phyloP scores from a whole-genome alignment of 2,888 invertebrate genomes.

The Arge pagana region DNA sequence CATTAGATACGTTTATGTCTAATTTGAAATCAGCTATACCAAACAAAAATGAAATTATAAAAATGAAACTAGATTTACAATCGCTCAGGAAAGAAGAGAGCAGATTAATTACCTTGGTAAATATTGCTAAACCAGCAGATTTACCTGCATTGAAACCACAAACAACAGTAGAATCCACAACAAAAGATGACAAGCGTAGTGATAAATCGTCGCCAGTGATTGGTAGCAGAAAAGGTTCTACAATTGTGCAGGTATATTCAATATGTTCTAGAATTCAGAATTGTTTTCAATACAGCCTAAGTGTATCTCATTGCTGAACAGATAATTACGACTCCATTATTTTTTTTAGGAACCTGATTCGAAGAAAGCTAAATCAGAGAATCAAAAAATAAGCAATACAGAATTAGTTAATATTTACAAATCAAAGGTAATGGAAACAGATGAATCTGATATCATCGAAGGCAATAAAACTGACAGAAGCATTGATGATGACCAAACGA shows the following conservation, averaged over 20 bases:
- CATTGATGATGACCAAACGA: neutral
- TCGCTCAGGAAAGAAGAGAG: slow-evolving; percentile 72
- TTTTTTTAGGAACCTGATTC: neutral
- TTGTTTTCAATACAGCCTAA: neutral
- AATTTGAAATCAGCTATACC: slow-evolving; percentile 61
- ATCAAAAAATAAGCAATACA: neutral
- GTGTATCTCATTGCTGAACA: no score
- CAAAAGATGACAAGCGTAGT: slow-evolving; percentile 22
- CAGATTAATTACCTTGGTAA: slow-evolving; percentile 72
- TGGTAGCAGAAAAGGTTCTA: slow-evolving; percentile 8
- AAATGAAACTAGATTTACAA: slow-evolving; percentile 71
- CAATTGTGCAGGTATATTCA: neutral
- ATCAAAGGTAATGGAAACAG: slow-evolving; percentile 4
- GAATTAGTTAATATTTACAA: slow-evolving; percentile 7
- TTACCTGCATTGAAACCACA: slow-evolving; percentile 61
- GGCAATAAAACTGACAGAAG: slow-evolving; percentile 15
- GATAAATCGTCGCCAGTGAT: slow-evolving; percentile 1
- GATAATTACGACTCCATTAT: no score
- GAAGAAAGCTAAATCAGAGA: neutral
- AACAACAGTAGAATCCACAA: slow-evolving; percentile 30
- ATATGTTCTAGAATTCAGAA: neutral
- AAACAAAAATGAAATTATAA: slow-evolving; percentile 65
- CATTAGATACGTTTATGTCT: slow-evolving; percentile 84
- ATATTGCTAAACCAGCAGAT: slow-evolving; percentile 73
- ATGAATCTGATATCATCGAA: slow-evolving; percentile 22